phyloP scores from a whole-genome alignment of 2,888 invertebrate species.

The Thereva nobilitata region DNA sequence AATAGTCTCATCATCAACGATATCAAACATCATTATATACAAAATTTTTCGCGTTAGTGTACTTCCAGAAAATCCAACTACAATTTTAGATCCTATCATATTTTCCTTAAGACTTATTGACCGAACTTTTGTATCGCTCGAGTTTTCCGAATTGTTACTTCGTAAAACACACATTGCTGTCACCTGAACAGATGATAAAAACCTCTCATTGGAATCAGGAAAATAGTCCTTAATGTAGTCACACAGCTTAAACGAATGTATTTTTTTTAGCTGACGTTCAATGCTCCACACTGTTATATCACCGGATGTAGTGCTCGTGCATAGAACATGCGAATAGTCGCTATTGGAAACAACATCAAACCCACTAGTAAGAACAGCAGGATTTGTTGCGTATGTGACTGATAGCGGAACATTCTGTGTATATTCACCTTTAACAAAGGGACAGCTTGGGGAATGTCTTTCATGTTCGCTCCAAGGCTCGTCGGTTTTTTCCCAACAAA shows the following conservation, averaged over 20 bases:
- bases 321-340: conserved; percentile 64
- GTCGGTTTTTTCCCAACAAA: conserved; percentile 96
- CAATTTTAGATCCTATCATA: conserved; percentile 53
- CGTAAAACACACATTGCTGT: conserved; percentile 77
- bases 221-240: conserved; percentile 52
- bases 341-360: conserved; percentile 66
- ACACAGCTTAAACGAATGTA: conserved; percentile 62
- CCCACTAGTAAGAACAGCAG: conserved; percentile 66
- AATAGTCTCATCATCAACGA: conserved; percentile 46
- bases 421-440: conserved; percentile 92
- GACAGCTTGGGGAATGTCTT: conserved; percentile 89
- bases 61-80: conserved; percentile 51
- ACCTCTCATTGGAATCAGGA: conserved; percentile 43
- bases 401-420: conserved; percentile 93
- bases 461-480: conserved; percentile 98
- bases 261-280: conserved; percentile 73
- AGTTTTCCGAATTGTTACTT: too few relatives aligned
- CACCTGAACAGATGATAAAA: conserved; percentile 56
- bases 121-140: conserved; percentile 46
- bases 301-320: conserved; percentile 65
- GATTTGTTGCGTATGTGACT: conserved; percentile 81
- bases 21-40: conserved; percentile 50
- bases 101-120: conserved; percentile 50
- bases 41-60: conserved; percentile 49
- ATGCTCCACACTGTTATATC: conserved; percentile 84